Conservation (phyloP, 1,140 invertebrate genomes). For the Drosophila virilis region DNA sequence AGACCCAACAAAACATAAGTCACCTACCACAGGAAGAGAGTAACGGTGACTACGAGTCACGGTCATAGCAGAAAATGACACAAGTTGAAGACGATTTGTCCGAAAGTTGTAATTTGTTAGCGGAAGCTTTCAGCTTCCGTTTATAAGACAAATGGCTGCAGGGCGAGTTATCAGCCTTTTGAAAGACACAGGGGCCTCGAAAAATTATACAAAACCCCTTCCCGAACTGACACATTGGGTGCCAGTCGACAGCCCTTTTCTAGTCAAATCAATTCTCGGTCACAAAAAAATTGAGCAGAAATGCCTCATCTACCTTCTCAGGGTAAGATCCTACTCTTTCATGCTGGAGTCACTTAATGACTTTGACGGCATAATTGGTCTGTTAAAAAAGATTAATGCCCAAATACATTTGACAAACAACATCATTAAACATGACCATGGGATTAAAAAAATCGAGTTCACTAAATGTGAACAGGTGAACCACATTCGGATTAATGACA, state of each 20-base stretch:
- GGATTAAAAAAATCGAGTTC: not conserved
- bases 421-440: not conserved
- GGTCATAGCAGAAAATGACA: not conserved
- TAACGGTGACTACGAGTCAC: not conserved
- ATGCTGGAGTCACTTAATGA: conserved; percentile 10
- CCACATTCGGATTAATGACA: not conserved
- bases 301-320: not conserved
- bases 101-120: not conserved
- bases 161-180: conserved; percentile 13
- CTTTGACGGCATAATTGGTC: no score
- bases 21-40: not conserved
- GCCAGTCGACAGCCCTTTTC: not conserved
- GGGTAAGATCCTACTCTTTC: not conserved
- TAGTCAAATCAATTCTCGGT: conserved; percentile 4
- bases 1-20: not conserved
- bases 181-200: not conserved
- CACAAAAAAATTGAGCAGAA: conserved; percentile 6
- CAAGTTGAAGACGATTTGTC: not conserved
- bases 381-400: not conserved
- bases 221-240: not conserved
- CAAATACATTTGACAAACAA: not conserved
- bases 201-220: no score
- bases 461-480: not conserved
- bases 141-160: not conserved
- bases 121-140: not conserved